Percentiles rank a stretch among this genome's conserved stretches.
These are phyloP conservation scores for Metaphire vulgaris DNA, from an alignment of 1,140 invertebrate genomes.

Conservation along the genomic window DNA sequence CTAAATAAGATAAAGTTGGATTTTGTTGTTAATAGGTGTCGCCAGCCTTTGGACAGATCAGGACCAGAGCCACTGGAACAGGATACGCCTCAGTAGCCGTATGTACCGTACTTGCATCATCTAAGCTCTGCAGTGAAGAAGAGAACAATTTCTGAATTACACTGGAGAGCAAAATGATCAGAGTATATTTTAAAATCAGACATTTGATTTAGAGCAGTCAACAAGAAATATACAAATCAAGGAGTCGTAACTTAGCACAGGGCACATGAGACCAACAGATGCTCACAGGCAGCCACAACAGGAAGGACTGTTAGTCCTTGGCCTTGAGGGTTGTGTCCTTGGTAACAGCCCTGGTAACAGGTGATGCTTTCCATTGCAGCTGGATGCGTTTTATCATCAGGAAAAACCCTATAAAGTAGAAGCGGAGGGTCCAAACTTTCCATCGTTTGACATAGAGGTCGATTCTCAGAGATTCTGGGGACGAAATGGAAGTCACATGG, in stretches of 20 bases:
- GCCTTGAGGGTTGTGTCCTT: no score
- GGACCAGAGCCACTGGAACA: slow-evolving; percentile 13
- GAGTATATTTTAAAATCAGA: no score
- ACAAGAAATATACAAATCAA: not conserved
- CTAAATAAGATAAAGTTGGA: no score
- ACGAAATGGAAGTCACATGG: slow-evolving; percentile 19
- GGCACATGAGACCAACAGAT: not conserved
- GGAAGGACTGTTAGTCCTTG: no score
- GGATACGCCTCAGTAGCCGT: slow-evolving; percentile 23
- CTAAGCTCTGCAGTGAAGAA: not conserved
- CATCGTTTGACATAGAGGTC: slow-evolving; percentile 11
- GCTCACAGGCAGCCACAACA: no score
- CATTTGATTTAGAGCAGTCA: no score
- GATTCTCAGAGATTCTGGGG: slow-evolving; percentile 21
- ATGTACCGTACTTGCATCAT: no score
- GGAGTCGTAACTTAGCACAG: not conserved
- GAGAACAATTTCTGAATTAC: no score
- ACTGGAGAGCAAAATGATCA: no score
- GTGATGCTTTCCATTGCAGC: not conserved
- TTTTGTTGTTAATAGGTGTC: no score
- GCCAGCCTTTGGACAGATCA: slow-evolving; percentile 19
- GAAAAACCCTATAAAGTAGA: slow-evolving; percentile 19
- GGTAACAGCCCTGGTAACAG: not conserved
- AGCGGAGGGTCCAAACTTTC: slow-evolving; percentile 4
- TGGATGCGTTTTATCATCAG: slow-evolving; percentile 14